Evolutionary conservation across 2,113 vertebrate genomes (phyloP).

Genomic region (Platanista minor): DNA sequence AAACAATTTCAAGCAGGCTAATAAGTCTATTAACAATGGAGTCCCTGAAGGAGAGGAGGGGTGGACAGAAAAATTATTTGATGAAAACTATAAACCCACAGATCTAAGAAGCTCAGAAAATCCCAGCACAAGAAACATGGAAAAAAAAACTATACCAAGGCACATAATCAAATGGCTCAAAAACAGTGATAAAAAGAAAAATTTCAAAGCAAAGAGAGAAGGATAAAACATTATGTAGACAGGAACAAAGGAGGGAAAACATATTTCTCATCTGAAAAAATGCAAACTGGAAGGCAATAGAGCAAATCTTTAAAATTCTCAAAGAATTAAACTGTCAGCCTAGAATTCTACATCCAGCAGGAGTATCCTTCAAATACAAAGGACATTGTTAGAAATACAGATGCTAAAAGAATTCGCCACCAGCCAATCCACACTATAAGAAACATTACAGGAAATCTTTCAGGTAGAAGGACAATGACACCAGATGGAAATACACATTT

Average conservation of each 20-base stretch:
- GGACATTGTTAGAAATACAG: neutral
- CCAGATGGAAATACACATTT: neutral
- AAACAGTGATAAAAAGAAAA: neutral
- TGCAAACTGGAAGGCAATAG: neutral
- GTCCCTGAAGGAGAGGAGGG: neutral
- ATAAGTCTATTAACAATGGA: neutral
- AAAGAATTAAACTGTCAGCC: neutral
- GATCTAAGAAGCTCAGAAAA: neutral
- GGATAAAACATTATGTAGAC: neutral
- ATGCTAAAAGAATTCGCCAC: neutral
- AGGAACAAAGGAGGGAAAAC: neutral
- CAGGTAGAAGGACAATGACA: neutral
- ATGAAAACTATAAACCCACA: neutral
- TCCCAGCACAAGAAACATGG: neutral
- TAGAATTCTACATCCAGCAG: neutral
- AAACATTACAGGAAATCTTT: neutral
- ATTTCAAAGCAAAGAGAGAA: neutral
- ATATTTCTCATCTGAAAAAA: neutral
- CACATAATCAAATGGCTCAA: neutral
- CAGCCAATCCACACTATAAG: neutral
- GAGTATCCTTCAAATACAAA: constrained; percentile 31
- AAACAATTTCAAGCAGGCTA: neutral
- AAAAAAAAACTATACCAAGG: neutral
- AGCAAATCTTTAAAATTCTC: neutral
- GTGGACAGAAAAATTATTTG: neutral